phyloP scores from a whole-genome alignment of 2,888 invertebrate genomes.

The Andrena trimmerana region DNA sequence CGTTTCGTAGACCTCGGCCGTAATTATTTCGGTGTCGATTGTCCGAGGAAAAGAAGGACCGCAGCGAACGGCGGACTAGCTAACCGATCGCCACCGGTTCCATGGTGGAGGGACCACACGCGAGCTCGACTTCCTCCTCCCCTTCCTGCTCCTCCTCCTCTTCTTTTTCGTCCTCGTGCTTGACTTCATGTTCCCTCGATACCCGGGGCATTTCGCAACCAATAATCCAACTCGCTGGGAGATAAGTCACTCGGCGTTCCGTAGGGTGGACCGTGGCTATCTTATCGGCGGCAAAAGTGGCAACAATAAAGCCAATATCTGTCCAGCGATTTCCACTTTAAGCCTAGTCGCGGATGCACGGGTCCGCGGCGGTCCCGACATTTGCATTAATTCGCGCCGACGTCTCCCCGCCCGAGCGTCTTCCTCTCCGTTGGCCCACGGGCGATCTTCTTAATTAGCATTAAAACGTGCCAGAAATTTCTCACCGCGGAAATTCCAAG shows the following conservation, averaged over 20 bases:
- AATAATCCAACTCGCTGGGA: slow-evolving; percentile 56
- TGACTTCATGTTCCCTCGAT: slow-evolving; percentile 43
- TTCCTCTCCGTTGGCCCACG: not conserved
- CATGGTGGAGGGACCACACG: slow-evolving; percentile 65
- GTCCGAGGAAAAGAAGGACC: slow-evolving; percentile 14
- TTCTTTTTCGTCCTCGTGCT: slow-evolving; percentile 41
- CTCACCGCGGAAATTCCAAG: slow-evolving; percentile 42
- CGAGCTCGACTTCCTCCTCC: slow-evolving; percentile 53
- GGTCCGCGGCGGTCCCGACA: slow-evolving; percentile 13
- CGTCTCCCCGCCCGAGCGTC: slow-evolving; percentile 20
- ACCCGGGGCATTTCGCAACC: slow-evolving; percentile 52
- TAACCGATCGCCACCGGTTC: slow-evolving; percentile 55
- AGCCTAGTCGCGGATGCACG: not conserved
- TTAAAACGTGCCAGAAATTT: slow-evolving; percentile 58
- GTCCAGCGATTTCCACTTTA: slow-evolving; percentile 19
- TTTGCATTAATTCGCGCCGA: slow-evolving; percentile 54
- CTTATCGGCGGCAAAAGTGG: slow-evolving; percentile 52
- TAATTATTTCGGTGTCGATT: not conserved
- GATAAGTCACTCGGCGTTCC: slow-evolving; percentile 49
- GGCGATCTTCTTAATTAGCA: slow-evolving; percentile 55
- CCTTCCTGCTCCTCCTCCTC: slow-evolving; percentile 8
- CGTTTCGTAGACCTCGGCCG: too few species aligned
- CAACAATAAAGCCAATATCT: slow-evolving; percentile 48
- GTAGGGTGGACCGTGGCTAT: slow-evolving; percentile 27
- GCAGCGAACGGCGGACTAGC: slow-evolving; percentile 55